Evolutionary conservation across 2,888 invertebrate species (phyloP).

Genomic region (Germaria angustata): DNA sequence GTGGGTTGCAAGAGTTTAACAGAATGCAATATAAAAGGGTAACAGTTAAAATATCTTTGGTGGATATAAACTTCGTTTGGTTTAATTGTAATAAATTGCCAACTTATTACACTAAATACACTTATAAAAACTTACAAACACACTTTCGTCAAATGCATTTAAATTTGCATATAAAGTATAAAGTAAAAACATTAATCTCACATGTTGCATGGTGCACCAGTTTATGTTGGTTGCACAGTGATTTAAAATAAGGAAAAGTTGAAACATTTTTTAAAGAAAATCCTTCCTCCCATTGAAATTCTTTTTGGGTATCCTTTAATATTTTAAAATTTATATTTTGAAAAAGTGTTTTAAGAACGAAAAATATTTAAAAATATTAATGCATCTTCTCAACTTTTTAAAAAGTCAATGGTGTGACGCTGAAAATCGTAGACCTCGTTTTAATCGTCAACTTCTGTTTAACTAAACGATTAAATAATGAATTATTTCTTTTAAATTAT

Average conservation of each 20-base stretch:
- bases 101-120: conserved; percentile 53
- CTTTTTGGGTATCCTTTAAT: too few species aligned
- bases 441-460: too few species aligned
- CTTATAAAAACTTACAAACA: conserved; percentile 44
- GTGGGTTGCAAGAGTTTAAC: conserved; percentile 25
- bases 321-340: too few species aligned
- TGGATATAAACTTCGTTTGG: conserved; percentile 52
- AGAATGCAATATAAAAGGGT: conserved; percentile 15
- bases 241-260: not conserved
- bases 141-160: conserved; percentile 63
- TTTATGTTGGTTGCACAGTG: conserved; percentile 48
- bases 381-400: too few species aligned
- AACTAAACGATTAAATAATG: too few species aligned
- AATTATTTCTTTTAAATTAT: too few species aligned
- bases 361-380: too few species aligned
- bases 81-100: conserved; percentile 66
- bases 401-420: too few species aligned
- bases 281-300: too few species aligned
- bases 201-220: conserved; percentile 68
- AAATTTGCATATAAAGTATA: conserved; percentile 64
- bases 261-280: too few species aligned
- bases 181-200: conserved; percentile 74
- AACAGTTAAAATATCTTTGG: conserved; percentile 27
- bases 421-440: too few species aligned
- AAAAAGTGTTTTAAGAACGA: too few species aligned